Conservation (phyloP, 2,113 vertebrate genomes). For the Caloenas nicobarica region DNA sequence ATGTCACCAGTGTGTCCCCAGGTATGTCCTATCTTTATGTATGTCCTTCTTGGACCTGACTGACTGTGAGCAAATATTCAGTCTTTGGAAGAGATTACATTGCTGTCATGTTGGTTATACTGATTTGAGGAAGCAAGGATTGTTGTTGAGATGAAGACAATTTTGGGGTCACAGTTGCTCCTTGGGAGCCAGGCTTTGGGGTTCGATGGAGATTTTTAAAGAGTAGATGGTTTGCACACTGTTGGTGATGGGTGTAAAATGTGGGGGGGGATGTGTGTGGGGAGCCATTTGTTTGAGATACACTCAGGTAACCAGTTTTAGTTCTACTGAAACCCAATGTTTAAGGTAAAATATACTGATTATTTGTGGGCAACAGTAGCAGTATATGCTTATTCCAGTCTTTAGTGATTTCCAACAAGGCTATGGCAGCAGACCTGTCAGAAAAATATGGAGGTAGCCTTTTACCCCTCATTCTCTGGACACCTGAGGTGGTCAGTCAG, state of each 20-base stretch:
- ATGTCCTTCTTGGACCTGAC: background rate
- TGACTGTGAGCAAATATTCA: background rate
- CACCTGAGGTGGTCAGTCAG: background rate
- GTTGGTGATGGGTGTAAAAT: background rate
- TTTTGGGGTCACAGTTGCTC: background rate
- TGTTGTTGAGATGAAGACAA: background rate
- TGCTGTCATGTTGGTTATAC: background rate
- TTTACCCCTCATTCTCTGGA: background rate
- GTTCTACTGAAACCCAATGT: background rate
- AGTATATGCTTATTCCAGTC: background rate
- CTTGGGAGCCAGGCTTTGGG: background rate
- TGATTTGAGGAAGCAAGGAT: background rate
- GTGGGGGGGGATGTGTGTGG: background rate
- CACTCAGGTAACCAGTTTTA: background rate
- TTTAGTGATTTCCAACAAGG: background rate
- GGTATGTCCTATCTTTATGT: background rate
- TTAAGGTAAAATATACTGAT: background rate
- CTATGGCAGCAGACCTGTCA: background rate
- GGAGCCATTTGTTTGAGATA: background rate
- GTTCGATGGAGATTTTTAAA: background rate
- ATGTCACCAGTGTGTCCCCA: background rate
- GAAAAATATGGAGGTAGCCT: background rate
- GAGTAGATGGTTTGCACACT: background rate
- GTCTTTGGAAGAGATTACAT: background rate
- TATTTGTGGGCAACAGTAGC: background rate